Conservation (phyloP, 2,113 vertebrate species). For the Oophaga pumilio region DNA sequence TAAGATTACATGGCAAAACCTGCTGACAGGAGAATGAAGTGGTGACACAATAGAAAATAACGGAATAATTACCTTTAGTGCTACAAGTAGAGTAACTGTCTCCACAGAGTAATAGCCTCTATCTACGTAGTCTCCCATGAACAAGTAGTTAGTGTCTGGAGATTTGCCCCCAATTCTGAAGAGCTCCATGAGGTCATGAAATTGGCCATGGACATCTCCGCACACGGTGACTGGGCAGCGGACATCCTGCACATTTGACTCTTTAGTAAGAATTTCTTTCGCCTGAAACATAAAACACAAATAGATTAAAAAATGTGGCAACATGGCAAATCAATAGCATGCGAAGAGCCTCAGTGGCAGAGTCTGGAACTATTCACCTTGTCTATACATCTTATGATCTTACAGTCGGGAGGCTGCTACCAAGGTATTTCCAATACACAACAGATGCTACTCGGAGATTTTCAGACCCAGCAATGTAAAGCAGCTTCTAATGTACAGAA, state of each 20-base stretch:
- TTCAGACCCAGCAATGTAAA: too few relatives aligned
- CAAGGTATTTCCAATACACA: too few relatives aligned
- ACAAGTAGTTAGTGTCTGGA: slow-evolving; percentile 98
- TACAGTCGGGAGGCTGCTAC: too few relatives aligned
- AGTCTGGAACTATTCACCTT: too few relatives aligned
- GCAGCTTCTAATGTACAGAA: too few relatives aligned
- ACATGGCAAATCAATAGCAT: too few relatives aligned
- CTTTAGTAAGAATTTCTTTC: slow-evolving; percentile 98
- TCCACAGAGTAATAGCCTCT: slow-evolving; percentile 98
- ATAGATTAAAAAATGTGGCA: background rate
- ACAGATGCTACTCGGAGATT: too few relatives aligned
- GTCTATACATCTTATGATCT: too few relatives aligned
- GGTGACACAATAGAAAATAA: too few relatives aligned
- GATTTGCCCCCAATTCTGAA: slow-evolving; percentile 99
- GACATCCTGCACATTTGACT: slow-evolving; percentile 97
- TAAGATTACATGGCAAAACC: too few relatives aligned
- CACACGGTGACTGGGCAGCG: slow-evolving; percentile 98
- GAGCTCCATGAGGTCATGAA: slow-evolving; percentile 99
- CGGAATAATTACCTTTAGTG: slow-evolving; percentile 83
- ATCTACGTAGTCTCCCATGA: slow-evolving; percentile 99
- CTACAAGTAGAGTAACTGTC: slow-evolving; percentile 94
- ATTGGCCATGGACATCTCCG: slow-evolving; percentile 96
- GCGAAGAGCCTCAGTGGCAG: too few relatives aligned
- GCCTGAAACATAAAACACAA: slow-evolving; percentile 71
- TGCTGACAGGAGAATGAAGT: too few relatives aligned